A percentile compares a stretch with the other conserved stretches of the same genome.
phyloP scores from a whole-genome alignment of 2,113 vertebrate species.

The Heloderma charlesbogerti region DNA sequence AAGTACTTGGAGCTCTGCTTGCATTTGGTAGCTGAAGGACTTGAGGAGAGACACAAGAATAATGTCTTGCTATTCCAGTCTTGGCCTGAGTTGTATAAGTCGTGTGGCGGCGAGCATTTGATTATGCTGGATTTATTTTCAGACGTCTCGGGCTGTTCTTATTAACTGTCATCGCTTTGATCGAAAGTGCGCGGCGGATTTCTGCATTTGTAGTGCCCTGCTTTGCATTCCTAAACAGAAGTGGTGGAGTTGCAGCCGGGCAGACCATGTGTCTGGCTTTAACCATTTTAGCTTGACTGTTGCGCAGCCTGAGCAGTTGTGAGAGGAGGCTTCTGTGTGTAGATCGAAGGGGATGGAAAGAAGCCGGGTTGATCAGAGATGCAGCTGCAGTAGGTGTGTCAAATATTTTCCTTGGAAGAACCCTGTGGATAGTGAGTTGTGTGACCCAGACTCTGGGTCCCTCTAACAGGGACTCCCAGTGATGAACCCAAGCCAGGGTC shows the following conservation, averaged over 20 bases:
- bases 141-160: slow-evolving; percentile 73
- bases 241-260: slow-evolving; percentile 16
- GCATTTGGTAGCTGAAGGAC: slow-evolving; percentile 50
- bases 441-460: neutral
- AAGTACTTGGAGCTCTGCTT: neutral
- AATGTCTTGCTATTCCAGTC: slow-evolving; percentile 65
- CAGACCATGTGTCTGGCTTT: slow-evolving; percentile 40
- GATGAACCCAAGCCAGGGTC: neutral
- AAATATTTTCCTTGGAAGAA: neutral
- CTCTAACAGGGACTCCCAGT: neutral
- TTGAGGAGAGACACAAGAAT: slow-evolving; percentile 49
- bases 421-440: neutral
- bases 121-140: slow-evolving; percentile 75
- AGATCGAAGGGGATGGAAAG: slow-evolving; percentile 58
- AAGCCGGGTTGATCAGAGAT: slow-evolving; percentile 49
- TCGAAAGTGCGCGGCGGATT: slow-evolving; percentile 42
- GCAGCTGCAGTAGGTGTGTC: slow-evolving; percentile 52
- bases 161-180: slow-evolving; percentile 70
- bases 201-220: slow-evolving; percentile 48
- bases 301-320: slow-evolving; percentile 47
- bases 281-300: slow-evolving; percentile 13
- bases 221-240: slow-evolving; percentile 69
- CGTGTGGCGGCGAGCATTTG: slow-evolving; percentile 68
- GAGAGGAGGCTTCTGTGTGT: slow-evolving; percentile 50
- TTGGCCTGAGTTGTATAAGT: slow-evolving; percentile 59